Percentiles rank a stretch among this genome's conserved stretches.
phyloP scores from a whole-genome alignment of 92 coral and sea anemone genomes.

The Porites divaricata region DNA sequence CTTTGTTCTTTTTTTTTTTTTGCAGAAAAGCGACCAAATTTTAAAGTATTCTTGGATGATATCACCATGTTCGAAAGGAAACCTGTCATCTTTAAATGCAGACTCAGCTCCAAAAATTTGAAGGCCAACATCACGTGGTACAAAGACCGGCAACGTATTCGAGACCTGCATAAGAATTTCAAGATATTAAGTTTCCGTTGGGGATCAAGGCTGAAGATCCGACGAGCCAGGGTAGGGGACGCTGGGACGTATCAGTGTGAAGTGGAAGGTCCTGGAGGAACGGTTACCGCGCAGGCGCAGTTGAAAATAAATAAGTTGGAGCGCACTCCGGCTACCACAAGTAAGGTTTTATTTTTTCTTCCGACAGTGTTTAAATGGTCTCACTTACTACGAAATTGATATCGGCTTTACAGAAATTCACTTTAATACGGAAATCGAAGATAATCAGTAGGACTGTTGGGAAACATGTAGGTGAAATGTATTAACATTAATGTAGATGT shows the following conservation, averaged over 20 bases:
- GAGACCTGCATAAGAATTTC: slow-evolving; percentile 56
- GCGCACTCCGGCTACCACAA: slow-evolving; percentile 7
- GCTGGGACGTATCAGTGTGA: slow-evolving; percentile 85
- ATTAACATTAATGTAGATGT: no score
- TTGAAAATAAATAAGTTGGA: slow-evolving; percentile 12
- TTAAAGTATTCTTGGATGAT: slow-evolving; percentile 65
- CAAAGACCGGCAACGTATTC: slow-evolving; percentile 77
- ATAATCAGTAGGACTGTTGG: no score
- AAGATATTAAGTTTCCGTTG: slow-evolving; percentile 57
- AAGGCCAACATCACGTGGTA: slow-evolving; percentile 84
- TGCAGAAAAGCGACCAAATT: slow-evolving; percentile 35
- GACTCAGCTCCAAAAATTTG: slow-evolving; percentile 72
- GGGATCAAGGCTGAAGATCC: slow-evolving; percentile 91
- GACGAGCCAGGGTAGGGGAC: slow-evolving; percentile 68
- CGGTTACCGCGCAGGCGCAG: slow-evolving; percentile 32
- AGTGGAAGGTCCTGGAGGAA: slow-evolving; percentile 56
- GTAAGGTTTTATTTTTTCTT: background rate
- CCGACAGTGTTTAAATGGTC: no score
- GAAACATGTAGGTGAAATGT: no score
- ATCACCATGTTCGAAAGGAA: slow-evolving; percentile 82
- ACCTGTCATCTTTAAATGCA: slow-evolving; percentile 84
- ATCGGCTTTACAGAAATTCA: no score
- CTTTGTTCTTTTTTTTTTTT: background rate
- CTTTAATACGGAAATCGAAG: no score
- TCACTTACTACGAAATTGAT: no score